Evolutionary conservation across 2,113 vertebrate species (phyloP), one percentile per base, ranked within the genome.

Genomic region (Semnornis frantzii): DNA sequence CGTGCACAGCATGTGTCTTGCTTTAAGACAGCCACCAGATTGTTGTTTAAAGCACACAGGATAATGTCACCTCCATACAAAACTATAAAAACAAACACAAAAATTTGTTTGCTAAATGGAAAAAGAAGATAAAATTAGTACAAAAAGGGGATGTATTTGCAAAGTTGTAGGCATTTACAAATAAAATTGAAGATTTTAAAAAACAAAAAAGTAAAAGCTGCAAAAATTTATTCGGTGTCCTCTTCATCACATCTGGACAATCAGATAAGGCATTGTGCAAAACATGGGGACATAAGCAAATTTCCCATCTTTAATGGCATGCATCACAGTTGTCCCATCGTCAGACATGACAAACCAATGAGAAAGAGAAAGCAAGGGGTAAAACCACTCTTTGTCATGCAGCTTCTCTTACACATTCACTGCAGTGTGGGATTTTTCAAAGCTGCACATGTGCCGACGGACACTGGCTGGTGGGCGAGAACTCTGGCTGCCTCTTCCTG

Each of bases 391-490:
- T 94, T 96, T 96, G 94, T 97, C 98, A 98, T 98, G 98, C 98
- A 98, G 98, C 98, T 97, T 98, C 92, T 98, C 98, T 98, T 98
- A 98, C 98, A 98, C 98, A 98, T 98, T 98, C 98, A 98, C 97
- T 98, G 98, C 97, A 98, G 98, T 96, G 97, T 97, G 97, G 97
- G 98, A 95, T 84, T 97, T 98, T 98, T 98, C 98, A 98, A 97
- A 98, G 98, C 97, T 98, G 98, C 97, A 98, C 98, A 96, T 98
- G 98, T 97, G 98, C 97, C 98, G 98, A 98, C 97, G 97, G 98
- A 98, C 97, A 98, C 89, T 98, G 98, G 97, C 95, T 98, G 98
- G 96, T 97, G 97, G 98, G 98, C 97, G 98, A 97, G 98, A 98
- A 98, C 70, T 98, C 98, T 98, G 98, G 98, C 98, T 98, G 98